Evolutionary conservation across 2,888 invertebrate species (phyloP).

Genomic region (Eupithecia inturbata): DNA sequence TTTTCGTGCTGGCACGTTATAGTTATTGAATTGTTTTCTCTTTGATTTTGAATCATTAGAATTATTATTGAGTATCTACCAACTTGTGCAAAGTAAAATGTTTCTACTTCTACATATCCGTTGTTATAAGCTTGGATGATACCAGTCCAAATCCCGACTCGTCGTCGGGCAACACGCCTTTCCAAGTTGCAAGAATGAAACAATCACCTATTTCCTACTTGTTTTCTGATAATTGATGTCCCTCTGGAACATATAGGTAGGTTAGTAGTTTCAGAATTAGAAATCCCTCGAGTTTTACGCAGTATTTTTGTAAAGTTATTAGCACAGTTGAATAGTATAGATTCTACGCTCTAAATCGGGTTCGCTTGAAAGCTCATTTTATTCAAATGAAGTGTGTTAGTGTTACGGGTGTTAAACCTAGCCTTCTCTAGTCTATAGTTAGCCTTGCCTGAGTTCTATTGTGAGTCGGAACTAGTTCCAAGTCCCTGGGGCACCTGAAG

Average conservation of each 20-base stretch:
- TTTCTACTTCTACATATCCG: background rate
- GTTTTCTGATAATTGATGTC: background rate
- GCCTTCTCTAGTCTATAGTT: conserved; percentile 45
- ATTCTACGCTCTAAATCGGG: background rate
- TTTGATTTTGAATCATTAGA: conserved; percentile 7
- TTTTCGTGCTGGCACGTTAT: conserved; percentile 20
- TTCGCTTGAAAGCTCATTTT: conserved; percentile 17
- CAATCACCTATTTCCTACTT: background rate
- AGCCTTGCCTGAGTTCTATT: conserved; percentile 50
- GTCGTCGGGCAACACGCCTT: background rate
- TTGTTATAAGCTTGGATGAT: background rate
- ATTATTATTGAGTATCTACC: background rate
- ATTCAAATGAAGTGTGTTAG: conserved; percentile 11
- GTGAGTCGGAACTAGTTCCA: conserved; percentile 59
- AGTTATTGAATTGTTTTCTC: conserved; percentile 8
- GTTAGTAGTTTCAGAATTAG: background rate
- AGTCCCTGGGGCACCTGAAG: conserved; percentile 60
- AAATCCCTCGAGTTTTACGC: background rate
- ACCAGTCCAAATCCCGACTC: background rate
- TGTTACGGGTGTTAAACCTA: conserved; percentile 37
- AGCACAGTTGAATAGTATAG: background rate
- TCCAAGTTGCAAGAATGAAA: background rate
- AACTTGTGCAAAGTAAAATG: background rate
- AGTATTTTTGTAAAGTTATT: background rate
- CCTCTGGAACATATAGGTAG: background rate